Evolutionary conservation across 2,888 invertebrate genomes (phyloP).

Genomic region (Drosophila bunnanda): DNA sequence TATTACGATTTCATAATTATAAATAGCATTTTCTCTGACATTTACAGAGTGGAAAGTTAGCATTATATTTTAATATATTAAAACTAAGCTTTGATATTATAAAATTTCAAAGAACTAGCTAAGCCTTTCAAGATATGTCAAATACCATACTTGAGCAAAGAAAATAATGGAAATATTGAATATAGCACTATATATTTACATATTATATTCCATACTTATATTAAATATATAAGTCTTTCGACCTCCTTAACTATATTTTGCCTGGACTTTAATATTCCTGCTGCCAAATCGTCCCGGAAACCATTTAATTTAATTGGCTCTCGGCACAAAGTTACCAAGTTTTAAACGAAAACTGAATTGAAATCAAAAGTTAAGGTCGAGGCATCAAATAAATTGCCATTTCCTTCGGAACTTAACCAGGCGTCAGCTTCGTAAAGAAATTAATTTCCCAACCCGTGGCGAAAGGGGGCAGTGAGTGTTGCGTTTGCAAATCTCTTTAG

Average conservation of each 20-base stretch:
- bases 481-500: conserved; percentile 28
- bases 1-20: background rate
- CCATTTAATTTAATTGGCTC: conserved; percentile 50
- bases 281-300: conserved; percentile 8
- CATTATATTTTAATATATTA: no score
- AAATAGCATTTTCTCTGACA: background rate
- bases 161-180: no score
- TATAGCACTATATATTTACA: no score
- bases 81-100: no score
- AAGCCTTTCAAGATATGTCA: no score
- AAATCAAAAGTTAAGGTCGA: conserved; percentile 49
- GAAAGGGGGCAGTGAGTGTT: conserved; percentile 10
- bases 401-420: conserved; percentile 43
- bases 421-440: conserved; percentile 36
- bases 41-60: background rate
- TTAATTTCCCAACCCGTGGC: conserved; percentile 35
- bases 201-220: no score
- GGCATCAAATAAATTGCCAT: conserved; percentile 51
- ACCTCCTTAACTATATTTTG: background rate
- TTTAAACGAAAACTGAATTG: conserved; percentile 39
- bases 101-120: no score
- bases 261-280: background rate
- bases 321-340: conserved; percentile 34
- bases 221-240: no score
- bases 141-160: no score